phyloP scores from a whole-genome alignment of 2,113 vertebrate genomes.

The Rattus norvegicus region DNA sequence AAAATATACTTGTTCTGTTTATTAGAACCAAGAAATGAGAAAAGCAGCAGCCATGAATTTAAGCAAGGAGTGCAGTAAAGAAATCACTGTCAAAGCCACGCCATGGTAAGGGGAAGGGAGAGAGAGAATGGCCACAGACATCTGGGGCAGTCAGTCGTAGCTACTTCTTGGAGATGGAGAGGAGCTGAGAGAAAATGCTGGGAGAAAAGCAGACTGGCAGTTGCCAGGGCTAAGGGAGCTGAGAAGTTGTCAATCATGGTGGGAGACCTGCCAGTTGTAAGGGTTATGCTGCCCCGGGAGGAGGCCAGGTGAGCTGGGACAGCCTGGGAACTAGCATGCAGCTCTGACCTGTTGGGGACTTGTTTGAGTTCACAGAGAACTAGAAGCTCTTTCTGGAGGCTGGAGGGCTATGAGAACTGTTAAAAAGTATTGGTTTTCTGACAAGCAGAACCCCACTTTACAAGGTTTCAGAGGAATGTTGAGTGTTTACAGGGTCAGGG shows the following conservation, averaged over 20 bases:
- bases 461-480: background rate
- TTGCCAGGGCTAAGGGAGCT: background rate
- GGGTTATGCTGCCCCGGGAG: background rate
- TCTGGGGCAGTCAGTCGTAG: background rate
- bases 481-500: background rate
- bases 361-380: background rate
- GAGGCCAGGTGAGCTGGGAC: background rate
- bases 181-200: background rate
- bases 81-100: background rate
- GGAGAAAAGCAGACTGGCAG: background rate
- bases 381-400: background rate
- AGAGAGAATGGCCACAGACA: background rate
- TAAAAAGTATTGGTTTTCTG: background rate
- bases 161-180: background rate
- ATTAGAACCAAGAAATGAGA: background rate
- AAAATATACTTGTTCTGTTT: background rate
- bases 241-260: background rate
- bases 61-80: background rate
- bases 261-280: background rate
- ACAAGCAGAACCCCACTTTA: background rate
- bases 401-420: background rate
- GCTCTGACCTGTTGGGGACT: background rate
- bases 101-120: background rate
- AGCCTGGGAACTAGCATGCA: background rate
- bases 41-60: background rate